Evolutionary conservation across 2,797 vertebrate species (phyloP).

Genomic region (Sebastes taczanowskii): DNA sequence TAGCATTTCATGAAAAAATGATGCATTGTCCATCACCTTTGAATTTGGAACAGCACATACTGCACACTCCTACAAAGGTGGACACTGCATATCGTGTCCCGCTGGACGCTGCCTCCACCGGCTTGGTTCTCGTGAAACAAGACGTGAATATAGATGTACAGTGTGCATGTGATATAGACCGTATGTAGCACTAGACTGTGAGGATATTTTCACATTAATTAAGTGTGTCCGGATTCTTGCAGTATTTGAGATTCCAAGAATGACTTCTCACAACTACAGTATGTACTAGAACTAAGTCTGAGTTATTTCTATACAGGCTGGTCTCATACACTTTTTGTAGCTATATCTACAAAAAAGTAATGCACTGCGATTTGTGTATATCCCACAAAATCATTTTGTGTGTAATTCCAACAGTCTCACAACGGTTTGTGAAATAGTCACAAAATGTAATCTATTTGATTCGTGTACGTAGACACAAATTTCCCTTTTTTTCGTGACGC

Average conservation of each 20-base stretch:
- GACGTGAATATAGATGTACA: slow-evolving; percentile 5
- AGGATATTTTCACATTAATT: not conserved
- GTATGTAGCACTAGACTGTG: not conserved
- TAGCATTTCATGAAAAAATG: slow-evolving; percentile 39
- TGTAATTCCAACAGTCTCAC: too few species aligned
- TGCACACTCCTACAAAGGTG: slow-evolving; percentile 1
- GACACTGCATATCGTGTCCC: slow-evolving; percentile 15
- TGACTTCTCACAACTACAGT: not conserved
- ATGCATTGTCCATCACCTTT: slow-evolving; percentile 52
- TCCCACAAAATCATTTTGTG: too few species aligned
- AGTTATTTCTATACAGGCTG: not conserved
- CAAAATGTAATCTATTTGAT: too few species aligned
- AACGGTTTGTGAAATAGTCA: accelerated
- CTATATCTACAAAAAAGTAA: too few species aligned
- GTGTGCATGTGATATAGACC: not conserved
- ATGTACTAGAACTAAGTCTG: not conserved
- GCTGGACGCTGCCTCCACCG: slow-evolving; percentile 6
- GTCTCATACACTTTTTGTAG: too few species aligned
- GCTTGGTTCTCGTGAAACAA: not conserved
- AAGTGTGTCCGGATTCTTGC: not conserved
- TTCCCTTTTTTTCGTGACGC: too few species aligned
- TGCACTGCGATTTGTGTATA: too few species aligned
- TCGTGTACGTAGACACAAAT: too few species aligned
- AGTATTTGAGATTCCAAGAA: not conserved
- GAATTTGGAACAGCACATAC: slow-evolving; percentile 33